Percentiles rank a stretch among this genome's conserved stretches.
Evolutionary conservation across 2,113 vertebrate species (phyloP).

Genomic region (Amblyornis subalaris): DNA sequence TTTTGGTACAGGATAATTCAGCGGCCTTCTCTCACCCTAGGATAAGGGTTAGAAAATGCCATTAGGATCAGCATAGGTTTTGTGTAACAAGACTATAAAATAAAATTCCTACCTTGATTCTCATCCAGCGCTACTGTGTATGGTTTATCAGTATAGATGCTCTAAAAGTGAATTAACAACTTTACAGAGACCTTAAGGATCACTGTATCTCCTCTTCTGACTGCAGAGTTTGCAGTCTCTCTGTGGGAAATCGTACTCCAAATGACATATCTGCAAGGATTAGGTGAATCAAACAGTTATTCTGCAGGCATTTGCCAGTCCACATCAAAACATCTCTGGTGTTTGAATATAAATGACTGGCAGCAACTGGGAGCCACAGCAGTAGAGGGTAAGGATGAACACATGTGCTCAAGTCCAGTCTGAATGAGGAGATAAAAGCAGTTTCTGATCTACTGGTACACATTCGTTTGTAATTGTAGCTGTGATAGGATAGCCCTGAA

Average conservation of each 20-base stretch:
- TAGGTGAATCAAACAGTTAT: background rate
- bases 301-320: background rate
- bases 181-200: background rate
- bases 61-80: background rate
- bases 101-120: background rate
- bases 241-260: background rate
- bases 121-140: background rate
- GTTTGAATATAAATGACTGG: background rate
- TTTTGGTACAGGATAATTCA: background rate
- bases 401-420: fast-evolving
- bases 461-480: background rate
- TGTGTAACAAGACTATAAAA: background rate
- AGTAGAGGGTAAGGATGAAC: background rate
- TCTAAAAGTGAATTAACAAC: background rate
- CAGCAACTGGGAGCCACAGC: background rate
- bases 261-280: background rate
- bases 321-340: background rate
- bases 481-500: background rate
- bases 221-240: background rate
- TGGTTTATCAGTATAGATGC: background rate
- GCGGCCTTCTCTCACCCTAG: background rate
- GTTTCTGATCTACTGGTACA: background rate
- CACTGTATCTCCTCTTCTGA: background rate
- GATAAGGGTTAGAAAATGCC: background rate
- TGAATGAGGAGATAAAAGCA: background rate